Conservation (phyloP, 2,888 invertebrate genomes). For the Drosophila testacea region DNA sequence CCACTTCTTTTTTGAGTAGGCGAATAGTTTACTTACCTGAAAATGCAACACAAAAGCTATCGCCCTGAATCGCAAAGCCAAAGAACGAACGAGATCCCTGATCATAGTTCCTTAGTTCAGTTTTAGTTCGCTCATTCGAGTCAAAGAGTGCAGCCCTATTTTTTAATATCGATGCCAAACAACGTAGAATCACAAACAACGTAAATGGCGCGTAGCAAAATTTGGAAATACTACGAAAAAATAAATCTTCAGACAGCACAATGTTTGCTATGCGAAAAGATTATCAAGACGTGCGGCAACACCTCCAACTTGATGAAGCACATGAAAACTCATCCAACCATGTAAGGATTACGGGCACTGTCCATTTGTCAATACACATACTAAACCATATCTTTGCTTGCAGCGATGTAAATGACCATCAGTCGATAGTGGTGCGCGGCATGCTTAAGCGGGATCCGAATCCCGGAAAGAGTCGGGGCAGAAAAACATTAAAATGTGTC, state of each 20-base stretch:
- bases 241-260: constrained; percentile 56
- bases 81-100: no score
- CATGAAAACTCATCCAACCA: constrained; percentile 62
- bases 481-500: constrained; percentile 28
- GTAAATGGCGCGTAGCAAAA: constrained; percentile 67
- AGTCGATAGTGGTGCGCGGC: constrained; percentile 56
- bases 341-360: constrained; percentile 38
- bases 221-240: constrained; percentile 66
- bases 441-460: constrained; percentile 48
- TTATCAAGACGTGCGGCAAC: constrained; percentile 63
- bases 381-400: constrained; percentile 28
- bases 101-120: no score
- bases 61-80: no score
- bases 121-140: constrained; percentile 10
- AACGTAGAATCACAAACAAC: constrained; percentile 33
- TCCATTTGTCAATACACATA: not conserved
- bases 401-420: constrained; percentile 58
- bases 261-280: constrained; percentile 60
- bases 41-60: no score
- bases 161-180: constrained; percentile 48
- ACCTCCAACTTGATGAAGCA: constrained; percentile 65
- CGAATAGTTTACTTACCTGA: no score
- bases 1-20: no score
- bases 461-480: constrained; percentile 18
- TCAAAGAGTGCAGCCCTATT: not conserved